A percentile compares a stretch with the other conserved stretches of the same genome.
These are phyloP conservation scores for Micrasema minimum DNA, from an alignment of 1,140 invertebrate species.

Conservation along the genomic window DNA sequence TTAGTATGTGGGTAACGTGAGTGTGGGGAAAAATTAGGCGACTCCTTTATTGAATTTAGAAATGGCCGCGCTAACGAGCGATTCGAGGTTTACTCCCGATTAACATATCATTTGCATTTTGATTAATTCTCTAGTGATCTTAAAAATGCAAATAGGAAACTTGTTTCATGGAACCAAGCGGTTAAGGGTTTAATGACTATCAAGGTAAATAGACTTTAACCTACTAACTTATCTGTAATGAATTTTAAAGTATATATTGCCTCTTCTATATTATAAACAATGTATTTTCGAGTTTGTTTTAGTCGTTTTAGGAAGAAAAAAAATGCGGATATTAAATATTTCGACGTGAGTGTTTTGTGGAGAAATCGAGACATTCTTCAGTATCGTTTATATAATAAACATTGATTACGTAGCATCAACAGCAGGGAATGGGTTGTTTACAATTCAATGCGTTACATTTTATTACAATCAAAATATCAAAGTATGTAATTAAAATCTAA, in stretches of 20 bases:
- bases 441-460: too few relatives aligned
- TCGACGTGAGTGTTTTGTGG: too few relatives aligned
- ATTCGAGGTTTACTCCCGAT: constrained; percentile 38
- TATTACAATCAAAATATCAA: too few relatives aligned
- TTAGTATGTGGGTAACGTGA: too few relatives aligned
- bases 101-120: constrained; percentile 53
- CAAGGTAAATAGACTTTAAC: not conserved
- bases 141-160: constrained; percentile 50
- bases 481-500: too few relatives aligned
- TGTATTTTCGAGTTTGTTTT: not conserved
- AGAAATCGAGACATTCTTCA: too few relatives aligned
- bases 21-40: not conserved
- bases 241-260: not conserved
- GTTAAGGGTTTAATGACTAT: not conserved
- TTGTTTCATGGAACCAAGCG: not conserved
- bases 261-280: not conserved
- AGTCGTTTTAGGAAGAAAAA: not conserved
- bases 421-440: too few relatives aligned
- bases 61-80: constrained; percentile 46
- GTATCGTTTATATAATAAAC: too few relatives aligned
- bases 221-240: not conserved
- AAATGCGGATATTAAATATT: not conserved
- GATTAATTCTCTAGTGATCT: constrained; percentile 53
- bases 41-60: constrained; percentile 33
- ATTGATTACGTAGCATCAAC: too few relatives aligned